Evolutionary conservation across 2,113 vertebrate species (phyloP), one percentile per base, ranked within the genome.

Genomic region (Mesoclemmys tuberculata): DNA sequence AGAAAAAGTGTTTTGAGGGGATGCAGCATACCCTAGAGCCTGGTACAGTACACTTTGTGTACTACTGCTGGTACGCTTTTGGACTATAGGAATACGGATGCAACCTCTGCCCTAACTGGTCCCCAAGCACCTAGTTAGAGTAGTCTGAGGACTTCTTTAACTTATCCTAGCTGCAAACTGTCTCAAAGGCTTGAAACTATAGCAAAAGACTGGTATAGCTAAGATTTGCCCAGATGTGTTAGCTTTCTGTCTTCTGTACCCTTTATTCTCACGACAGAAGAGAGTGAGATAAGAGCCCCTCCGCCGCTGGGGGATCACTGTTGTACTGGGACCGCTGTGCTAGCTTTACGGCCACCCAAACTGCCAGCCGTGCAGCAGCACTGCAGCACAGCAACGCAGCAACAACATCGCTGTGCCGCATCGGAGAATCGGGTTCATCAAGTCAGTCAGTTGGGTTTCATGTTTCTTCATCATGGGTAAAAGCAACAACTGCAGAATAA

Each of bases 101-200:
- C 2, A 19, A 55, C 2, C 24, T 55, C 14, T 46, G 79, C 13
- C n/a, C 51, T 85, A 75, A 87, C 52, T 3, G 89, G 18, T 8
- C 64, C 1, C 0, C 14, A 5, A 26, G 31, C 11, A 11, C 1
- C 2, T 41, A 8, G 6, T 16, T 51, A 6, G 56, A 58, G 6
- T 77, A 26, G 35, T 12, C 58, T 14, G 31, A 75, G 26, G 18
- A 75, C 84, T 54, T 24, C 3, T 29, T 54, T 85, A 51, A 55
- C 7, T 31, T 85, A n/a, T 11, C 31, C 26, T 68, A 3, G 6
- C 35, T 38, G 14, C 31, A 35, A 68, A n/a, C 24, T 58, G 9
- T 52, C 48, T 35, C 5, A 51, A 75, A 41, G 16, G 41, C 52
- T 3, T 64, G 78, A 52, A 58, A 58, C 18, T 35, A n/a, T n/a